Evolutionary conservation across 2,888 invertebrate genomes (phyloP).

Genomic region (Kuschelorhynchus macadamiae): DNA sequence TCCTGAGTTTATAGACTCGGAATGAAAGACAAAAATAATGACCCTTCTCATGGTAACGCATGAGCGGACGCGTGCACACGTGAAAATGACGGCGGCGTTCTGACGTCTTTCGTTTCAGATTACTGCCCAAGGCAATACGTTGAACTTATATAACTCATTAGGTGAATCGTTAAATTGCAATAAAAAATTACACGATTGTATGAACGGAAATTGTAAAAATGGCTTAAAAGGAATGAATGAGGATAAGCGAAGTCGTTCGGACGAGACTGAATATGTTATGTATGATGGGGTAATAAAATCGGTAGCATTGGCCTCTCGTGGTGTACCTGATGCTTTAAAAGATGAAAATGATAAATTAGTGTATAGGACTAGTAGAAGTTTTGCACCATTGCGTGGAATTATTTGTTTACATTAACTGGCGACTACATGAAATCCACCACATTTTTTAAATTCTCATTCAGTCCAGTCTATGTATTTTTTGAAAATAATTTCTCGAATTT

Average conservation of each 20-base stretch:
- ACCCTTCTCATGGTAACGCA: conserved; percentile 27
- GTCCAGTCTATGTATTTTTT: no score
- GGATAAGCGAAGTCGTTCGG: conserved; percentile 19
- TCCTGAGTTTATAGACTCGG: no score
- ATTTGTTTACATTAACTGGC: no score
- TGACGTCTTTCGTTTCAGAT: conserved; percentile 34
- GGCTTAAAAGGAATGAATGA: conserved; percentile 29
- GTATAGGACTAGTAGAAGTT: no score
- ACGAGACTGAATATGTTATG: conserved; percentile 25
- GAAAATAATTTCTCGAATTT: no score
- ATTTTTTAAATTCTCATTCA: no score
- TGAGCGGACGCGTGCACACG: conserved; percentile 35
- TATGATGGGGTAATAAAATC: no score
- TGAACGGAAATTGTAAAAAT: conserved; percentile 43
- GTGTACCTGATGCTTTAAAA: no score
- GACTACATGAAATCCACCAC: no score
- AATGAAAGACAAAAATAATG: conserved; percentile 36
- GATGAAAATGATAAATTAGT: no score
- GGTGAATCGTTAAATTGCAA: conserved; percentile 45
- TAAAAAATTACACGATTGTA: conserved; percentile 41
- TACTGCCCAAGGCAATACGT: conserved; percentile 55
- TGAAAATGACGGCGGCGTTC: conserved; percentile 38
- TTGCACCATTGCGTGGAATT: no score
- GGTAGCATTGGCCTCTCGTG: no score
- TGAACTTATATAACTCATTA: conserved; percentile 57